A percentile compares a stretch with the other conserved stretches of the same genome.
phyloP scores from a whole-genome alignment of 2,113 vertebrate species.

The Oostethus manadensis region DNA sequence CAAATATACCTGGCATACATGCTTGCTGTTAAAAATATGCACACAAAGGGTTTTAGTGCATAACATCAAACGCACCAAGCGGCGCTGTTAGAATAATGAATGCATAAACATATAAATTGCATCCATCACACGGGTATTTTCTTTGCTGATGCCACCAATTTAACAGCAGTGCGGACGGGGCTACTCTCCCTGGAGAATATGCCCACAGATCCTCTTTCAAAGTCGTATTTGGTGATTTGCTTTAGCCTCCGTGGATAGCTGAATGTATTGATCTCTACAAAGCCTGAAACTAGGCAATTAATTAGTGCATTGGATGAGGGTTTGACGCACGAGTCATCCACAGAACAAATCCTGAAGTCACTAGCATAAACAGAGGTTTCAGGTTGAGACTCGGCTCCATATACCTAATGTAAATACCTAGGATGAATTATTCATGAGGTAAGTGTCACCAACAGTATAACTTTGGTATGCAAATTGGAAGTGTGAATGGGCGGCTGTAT shows the following conservation, averaged over 20 bases:
- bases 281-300: constrained; percentile 53
- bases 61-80: constrained; percentile 3
- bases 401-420: constrained; percentile 50
- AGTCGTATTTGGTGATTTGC: constrained; percentile 30
- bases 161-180: constrained; percentile 11
- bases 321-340: constrained; percentile 30
- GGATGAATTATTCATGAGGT: constrained; percentile 49
- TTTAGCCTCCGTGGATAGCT: constrained; percentile 25
- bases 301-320: constrained; percentile 22
- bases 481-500: constrained; percentile 44
- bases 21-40: background rate
- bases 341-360: constrained; percentile 28
- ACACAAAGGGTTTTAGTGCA: background rate
- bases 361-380: constrained; percentile 13
- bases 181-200: constrained; percentile 23
- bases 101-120: constrained; percentile 37
- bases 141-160: constrained; percentile 13
- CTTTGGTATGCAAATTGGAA: constrained; percentile 56
- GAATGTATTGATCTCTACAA: constrained; percentile 49
- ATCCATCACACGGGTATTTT: constrained; percentile 32
- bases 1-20: constrained; percentile 4
- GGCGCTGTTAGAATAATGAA: constrained; percentile 41
- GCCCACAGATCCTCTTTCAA: constrained; percentile 20
- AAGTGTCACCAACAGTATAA: constrained; percentile 40
- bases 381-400: constrained; percentile 17